Evolutionary conservation across 2,888 invertebrate genomes (phyloP), one percentile per base, ranked within the genome.

Genomic region (Synergus laeviventris): DNA sequence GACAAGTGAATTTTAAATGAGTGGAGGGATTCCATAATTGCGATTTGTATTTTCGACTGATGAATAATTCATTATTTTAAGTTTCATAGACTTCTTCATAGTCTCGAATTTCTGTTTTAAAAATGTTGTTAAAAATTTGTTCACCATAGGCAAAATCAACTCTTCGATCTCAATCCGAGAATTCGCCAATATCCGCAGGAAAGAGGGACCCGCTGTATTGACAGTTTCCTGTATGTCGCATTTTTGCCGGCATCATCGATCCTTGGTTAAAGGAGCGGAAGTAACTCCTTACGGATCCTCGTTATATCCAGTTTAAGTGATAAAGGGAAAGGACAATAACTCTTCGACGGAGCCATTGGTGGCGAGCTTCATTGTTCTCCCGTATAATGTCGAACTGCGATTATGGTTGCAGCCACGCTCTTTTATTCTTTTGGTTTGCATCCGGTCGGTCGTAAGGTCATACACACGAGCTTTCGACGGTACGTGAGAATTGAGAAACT

Each of bases 401-500:
- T 74, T 66, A 79, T 78, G 78, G 74, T 73, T 78, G 60, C 54
- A 73, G 62, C 59, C 76, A 70, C 75, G 79, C 77, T 79, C 74
- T 75, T 77, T 80, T 79, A 79, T 80, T 77, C 77, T 54, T 80
- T 74, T 74, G 74, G 75, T 77, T 74, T 74, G 74, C 80, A 80
- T 80, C 80, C 80, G 80, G 79, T 79, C 79, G 80, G 74, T 77
- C 76, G 78, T 76, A 74, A 75, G 62, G 77, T 79, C 74, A 74
- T 74, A 74, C 73, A 73, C 74, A 62, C 8, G 60, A 49, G 31
- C 64, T 73, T 59, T 66, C 64, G 64, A 76, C 70, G 76, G 76
- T 74, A 76, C 76, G 79, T 77, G 81, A 81, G 75, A 78, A 77
- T 78, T 77, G 78, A 81, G 76, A 78, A 78, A 80, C 49, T 49